These are phyloP conservation scores for Cryptus armator DNA, from an alignment of 2,888 invertebrate genomes.

Conservation along the genomic window DNA sequence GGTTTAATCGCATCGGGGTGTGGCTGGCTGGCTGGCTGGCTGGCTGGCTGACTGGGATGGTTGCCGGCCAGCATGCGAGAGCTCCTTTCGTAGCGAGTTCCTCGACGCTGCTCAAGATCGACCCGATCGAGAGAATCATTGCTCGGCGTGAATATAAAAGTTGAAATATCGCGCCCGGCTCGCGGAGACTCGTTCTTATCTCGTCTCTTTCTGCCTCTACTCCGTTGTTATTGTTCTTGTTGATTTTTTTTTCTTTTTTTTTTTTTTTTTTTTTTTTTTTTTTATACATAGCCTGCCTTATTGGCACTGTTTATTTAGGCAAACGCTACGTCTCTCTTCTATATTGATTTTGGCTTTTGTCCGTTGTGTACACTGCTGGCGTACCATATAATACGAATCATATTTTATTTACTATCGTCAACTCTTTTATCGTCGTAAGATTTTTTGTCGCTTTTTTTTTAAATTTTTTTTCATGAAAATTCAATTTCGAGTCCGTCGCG, in stretches of 20 bases:
- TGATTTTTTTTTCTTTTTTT: constrained; percentile 19
- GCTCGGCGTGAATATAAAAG: constrained; percentile 72
- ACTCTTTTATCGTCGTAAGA: neutral
- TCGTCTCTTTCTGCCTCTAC: constrained; percentile 53
- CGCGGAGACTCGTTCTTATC: constrained; percentile 69
- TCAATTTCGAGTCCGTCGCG: no score
- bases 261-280: neutral
- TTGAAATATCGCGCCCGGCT: constrained; percentile 72
- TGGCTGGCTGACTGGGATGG: constrained; percentile 71
- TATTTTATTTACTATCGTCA: neutral
- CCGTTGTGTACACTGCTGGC: neutral
- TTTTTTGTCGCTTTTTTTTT: no score
- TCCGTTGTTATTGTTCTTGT: constrained; percentile 41
- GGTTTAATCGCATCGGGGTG: constrained; percentile 84
- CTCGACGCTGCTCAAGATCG: constrained; percentile 64
- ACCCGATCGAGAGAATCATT: constrained; percentile 67
- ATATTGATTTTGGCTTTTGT: neutral
- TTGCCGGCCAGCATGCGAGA: constrained; percentile 51
- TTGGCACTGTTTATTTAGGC: constrained; percentile 1
- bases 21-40: constrained; percentile 77
- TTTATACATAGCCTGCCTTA: neutral
- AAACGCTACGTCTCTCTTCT: neutral
- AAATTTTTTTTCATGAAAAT: no score
- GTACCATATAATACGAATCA: neutral
- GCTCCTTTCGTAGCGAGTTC: constrained; percentile 60